Conservation (phyloP, 2,113 vertebrate species). For the Ascaphus truei region DNA sequence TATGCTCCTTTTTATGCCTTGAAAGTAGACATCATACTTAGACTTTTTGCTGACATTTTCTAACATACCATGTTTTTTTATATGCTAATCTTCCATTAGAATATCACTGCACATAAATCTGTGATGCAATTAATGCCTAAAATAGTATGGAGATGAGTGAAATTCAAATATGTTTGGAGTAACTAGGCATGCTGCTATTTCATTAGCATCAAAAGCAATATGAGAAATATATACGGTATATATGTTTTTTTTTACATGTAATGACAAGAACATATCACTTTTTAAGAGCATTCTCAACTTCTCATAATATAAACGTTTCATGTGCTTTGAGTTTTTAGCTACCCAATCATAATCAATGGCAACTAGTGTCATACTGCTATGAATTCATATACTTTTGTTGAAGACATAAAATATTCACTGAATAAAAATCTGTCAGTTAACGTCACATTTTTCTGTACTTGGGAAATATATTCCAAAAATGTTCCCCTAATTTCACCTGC, state of each 20-base stretch:
- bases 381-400: too few species aligned
- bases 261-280: neutral
- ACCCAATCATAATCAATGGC: too few species aligned
- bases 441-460: too few species aligned
- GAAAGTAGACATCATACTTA: neutral
- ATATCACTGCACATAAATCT: neutral
- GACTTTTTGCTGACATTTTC: neutral
- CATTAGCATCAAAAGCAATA: neutral
- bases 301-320: too few species aligned
- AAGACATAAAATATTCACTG: too few species aligned
- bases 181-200: neutral
- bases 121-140: constrained; percentile 5
- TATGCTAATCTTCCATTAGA: neutral
- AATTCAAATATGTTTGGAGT: neutral
- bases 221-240: neutral
- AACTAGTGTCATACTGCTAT: too few species aligned
- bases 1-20: too few species aligned
- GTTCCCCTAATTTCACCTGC: too few species aligned
- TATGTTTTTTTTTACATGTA: too few species aligned
- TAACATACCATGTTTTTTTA: neutral
- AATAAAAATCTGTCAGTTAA: too few species aligned
- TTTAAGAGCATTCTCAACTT: neutral
- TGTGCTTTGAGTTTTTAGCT: too few species aligned
- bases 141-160: constrained; percentile 6
- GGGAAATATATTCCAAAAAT: too few species aligned